Evolutionary conservation across 2,888 invertebrate genomes (phyloP).

Genomic region (Dione vanillae): DNA sequence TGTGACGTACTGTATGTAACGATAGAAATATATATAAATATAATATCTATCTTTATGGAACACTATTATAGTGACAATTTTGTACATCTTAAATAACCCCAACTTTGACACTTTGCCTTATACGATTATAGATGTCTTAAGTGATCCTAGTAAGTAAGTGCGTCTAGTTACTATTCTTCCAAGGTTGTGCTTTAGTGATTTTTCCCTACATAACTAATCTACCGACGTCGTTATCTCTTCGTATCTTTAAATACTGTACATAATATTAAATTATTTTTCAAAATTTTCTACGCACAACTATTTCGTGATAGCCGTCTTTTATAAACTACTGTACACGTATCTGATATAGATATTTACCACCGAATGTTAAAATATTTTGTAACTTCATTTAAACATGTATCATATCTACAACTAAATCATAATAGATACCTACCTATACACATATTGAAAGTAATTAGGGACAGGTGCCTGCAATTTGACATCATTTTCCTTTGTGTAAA

Average conservation of each 20-base stretch:
- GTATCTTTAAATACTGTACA: conserved; percentile 65
- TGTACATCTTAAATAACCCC: conserved; percentile 70
- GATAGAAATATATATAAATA: background rate
- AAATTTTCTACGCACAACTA: conserved; percentile 80
- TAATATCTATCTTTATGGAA: conserved; percentile 14
- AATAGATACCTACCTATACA: background rate
- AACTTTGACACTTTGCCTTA: conserved; percentile 83
- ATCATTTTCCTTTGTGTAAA: no score
- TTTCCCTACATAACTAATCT: conserved; percentile 59
- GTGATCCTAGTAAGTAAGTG: conserved; percentile 78
- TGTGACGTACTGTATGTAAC: conserved; percentile 17
- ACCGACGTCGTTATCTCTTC: conserved; percentile 55
- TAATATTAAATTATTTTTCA: conserved; percentile 63
- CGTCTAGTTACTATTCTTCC: conserved; percentile 83
- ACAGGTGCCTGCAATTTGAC: background rate
- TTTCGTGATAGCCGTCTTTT: conserved; percentile 71
- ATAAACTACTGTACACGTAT: conserved; percentile 58
- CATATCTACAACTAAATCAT: background rate
- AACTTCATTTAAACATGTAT: background rate
- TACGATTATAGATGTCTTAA: conserved; percentile 75
- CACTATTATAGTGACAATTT: conserved; percentile 24
- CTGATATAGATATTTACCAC: conserved; percentile 32
- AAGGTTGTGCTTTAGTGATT: conserved; percentile 84
- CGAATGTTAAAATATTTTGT: background rate
- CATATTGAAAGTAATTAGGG: background rate